phyloP scores from a whole-genome alignment of 2,888 invertebrate genomes.

The Acrocyrtus sp. region DNA sequence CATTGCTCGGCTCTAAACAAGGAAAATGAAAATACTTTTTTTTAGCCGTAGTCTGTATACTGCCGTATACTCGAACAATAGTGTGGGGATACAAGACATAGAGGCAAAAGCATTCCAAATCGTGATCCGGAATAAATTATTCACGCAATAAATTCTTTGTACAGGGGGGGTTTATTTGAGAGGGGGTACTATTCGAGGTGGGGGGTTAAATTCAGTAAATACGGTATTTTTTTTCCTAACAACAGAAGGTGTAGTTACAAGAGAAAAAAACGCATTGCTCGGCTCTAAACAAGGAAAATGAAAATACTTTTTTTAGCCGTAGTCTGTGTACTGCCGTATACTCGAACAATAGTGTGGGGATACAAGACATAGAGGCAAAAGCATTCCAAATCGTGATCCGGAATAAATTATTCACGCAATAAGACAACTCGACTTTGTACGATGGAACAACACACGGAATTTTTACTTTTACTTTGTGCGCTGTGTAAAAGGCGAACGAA shows the following conservation, averaged over 20 bases:
- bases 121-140: constrained; percentile 63
- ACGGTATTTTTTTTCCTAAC: not conserved
- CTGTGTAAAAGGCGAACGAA: too few relatives aligned
- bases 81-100: too few relatives aligned
- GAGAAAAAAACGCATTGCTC: not conserved
- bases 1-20: too few relatives aligned
- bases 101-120: constrained; percentile 56
- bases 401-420: constrained; percentile 63
- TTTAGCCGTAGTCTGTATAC: too few relatives aligned
- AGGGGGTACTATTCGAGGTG: too few relatives aligned
- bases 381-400: constrained; percentile 62
- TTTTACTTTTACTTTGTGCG: constrained; percentile 5
- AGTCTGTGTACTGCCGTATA: too few relatives aligned
- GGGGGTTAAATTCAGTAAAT: not conserved
- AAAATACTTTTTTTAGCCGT: too few relatives aligned
- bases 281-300: too few relatives aligned
- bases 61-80: too few relatives aligned
- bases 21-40: too few relatives aligned
- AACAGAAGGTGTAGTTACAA: not conserved
- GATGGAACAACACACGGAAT: constrained; percentile 36
- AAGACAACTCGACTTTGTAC: constrained; percentile 50
- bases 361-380: constrained; percentile 37
- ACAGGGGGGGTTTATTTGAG: too few relatives aligned
- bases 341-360: too few relatives aligned
- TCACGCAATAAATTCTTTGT: constrained; percentile 62